Percentiles rank a stretch among this genome's conserved stretches.
Conservation (phyloP, 64 coral and sea anemone genomes). For the Pachyseris speciosa region DNA sequence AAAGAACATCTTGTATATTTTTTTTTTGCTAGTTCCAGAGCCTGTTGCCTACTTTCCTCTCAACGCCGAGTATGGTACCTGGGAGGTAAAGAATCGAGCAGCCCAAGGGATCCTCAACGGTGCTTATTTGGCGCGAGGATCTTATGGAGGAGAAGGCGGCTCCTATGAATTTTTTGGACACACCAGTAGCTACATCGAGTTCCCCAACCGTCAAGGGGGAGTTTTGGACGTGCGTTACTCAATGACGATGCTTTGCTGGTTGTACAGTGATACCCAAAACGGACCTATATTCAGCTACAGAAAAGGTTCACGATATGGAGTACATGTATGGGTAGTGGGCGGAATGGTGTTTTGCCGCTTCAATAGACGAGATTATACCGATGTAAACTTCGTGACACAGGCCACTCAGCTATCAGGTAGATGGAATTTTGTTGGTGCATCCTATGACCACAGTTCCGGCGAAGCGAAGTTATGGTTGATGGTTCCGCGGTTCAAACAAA, state of each 20-base stretch:
- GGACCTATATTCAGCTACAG: neutral
- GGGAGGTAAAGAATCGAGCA: neutral
- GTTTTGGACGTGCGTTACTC: neutral
- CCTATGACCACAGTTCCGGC: neutral
- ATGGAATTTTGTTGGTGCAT: neutral
- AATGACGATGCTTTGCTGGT: neutral
- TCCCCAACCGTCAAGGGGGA: neutral
- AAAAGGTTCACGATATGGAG: neutral
- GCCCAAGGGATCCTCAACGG: neutral
- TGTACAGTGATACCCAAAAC: neutral
- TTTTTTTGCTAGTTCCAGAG: neutral
- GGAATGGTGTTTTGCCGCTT: neutral
- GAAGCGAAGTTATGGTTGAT: too few species aligned
- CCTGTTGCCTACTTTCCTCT: neutral
- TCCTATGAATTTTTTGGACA: neutral
- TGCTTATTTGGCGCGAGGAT: neutral
- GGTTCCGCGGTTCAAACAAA: too few species aligned
- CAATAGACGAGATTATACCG: neutral
- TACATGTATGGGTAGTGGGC: neutral
- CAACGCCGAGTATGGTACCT: neutral
- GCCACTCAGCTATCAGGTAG: neutral
- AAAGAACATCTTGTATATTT: too few species aligned
- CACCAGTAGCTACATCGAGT: neutral
- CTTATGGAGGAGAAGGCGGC: neutral
- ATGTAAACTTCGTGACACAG: too few species aligned